These are phyloP conservation scores for Neofelis nebulosa DNA, from an alignment of 2,113 vertebrate genomes.

Conservation along the genomic window DNA sequence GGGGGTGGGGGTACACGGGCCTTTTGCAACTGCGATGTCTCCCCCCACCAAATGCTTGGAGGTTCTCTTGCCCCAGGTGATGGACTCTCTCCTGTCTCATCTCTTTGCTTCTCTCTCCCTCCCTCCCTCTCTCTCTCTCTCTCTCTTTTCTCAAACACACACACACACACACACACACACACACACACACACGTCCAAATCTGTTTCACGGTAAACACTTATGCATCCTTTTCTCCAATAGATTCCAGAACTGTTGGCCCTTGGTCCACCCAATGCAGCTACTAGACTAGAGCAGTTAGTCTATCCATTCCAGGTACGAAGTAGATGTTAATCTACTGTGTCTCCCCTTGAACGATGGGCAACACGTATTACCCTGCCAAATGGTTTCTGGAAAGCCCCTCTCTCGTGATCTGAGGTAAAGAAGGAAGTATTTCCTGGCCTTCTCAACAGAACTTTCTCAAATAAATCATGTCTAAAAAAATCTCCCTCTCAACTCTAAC, in stretches of 20 bases:
- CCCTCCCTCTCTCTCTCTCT: not conserved
- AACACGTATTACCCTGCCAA: not conserved
- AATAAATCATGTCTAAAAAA: not conserved
- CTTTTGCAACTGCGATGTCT: not conserved
- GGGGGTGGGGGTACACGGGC: not conserved
- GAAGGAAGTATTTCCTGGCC: not conserved
- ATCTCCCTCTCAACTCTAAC: not conserved
- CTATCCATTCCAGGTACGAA: not conserved
- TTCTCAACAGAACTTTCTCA: not conserved
- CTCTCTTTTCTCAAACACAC: not conserved
- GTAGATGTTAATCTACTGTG: not conserved
- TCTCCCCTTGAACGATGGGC: not conserved
- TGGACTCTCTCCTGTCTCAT: not conserved
- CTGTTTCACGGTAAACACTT: not conserved
- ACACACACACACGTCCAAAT: not conserved
- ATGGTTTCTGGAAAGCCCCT: not conserved
- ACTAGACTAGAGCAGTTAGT: not conserved
- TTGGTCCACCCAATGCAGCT: not conserved
- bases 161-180: not conserved
- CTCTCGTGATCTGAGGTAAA: conserved; percentile 15
- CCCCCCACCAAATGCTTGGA: not conserved
- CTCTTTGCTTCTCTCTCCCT: not conserved
- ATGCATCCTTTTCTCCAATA: not conserved
- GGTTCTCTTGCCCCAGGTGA: not conserved
- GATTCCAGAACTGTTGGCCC: not conserved